phyloP scores from a whole-genome alignment of 1,140 invertebrate genomes.

The Meloidogyne exigua region DNA sequence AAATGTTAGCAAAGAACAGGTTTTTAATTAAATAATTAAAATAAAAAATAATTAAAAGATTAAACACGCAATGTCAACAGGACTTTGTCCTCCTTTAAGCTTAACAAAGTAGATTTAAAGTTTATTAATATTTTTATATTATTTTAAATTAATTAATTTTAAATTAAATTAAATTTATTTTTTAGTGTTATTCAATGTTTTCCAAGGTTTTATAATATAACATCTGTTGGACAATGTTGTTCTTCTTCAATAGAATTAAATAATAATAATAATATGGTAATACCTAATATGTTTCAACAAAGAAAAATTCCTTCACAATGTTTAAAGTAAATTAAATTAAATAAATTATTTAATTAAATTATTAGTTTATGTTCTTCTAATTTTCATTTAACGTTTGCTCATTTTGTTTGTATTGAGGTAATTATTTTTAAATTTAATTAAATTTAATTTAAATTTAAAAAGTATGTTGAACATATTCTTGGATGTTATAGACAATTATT shows the following conservation, averaged over 20 bases:
- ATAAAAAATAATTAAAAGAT: constrained; percentile 12
- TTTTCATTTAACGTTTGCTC: constrained; percentile 21
- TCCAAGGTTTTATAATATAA: constrained; percentile 22
- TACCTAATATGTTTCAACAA: not conserved
- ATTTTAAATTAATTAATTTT: not conserved
- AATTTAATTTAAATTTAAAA: not conserved
- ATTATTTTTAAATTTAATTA: not conserved
- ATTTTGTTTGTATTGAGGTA: constrained; percentile 20
- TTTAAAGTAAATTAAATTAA: constrained; percentile 7
- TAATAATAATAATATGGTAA: not conserved
- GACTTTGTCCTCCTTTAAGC: constrained; percentile 30
- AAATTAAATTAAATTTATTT: too few relatives aligned
- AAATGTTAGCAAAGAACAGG: constrained; percentile 34
- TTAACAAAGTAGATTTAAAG: constrained; percentile 24
- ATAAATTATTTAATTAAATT: not conserved
- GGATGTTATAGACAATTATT: constrained; percentile 18
- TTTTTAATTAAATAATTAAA: not conserved
- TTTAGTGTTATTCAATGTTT: constrained; percentile 24
- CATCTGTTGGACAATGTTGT: constrained; percentile 22
- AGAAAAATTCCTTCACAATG: constrained; percentile 15
- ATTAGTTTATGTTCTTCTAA: constrained; percentile 22
- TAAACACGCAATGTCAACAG: constrained; percentile 24
- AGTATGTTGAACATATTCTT: constrained; percentile 25
- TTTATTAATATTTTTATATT: not conserved
- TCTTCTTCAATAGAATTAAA: not conserved